Evolutionary conservation across 92 coral and sea anemone species (phyloP).

Genomic region (Heteractis magnifica): DNA sequence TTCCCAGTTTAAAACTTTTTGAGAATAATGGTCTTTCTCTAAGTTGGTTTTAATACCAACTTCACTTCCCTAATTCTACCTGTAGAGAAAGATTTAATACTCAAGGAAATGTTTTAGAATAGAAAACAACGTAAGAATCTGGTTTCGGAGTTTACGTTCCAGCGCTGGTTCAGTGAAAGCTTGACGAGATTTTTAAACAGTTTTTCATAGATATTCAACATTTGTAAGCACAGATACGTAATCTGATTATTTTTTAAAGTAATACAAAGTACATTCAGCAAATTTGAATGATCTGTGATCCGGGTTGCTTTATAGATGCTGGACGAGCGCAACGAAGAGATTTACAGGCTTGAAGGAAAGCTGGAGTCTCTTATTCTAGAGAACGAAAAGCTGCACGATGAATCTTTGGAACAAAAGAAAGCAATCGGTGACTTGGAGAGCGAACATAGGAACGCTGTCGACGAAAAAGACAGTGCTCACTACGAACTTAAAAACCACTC

Average conservation of each 20-base stretch:
- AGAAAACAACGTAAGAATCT: too few species aligned
- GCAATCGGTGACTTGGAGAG: conserved; percentile 73
- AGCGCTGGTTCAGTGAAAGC: too few species aligned
- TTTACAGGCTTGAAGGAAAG: conserved; percentile 38
- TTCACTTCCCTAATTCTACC: neutral
- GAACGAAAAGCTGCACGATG: conserved; percentile 57
- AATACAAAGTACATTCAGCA: too few species aligned
- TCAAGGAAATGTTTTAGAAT: too few species aligned
- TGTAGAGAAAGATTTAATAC: too few species aligned
- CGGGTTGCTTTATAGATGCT: conserved; percentile 9
- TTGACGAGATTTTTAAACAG: too few species aligned
- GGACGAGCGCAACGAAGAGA: conserved; percentile 51
- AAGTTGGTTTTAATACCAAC: neutral
- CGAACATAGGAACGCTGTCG: conserved; percentile 61
- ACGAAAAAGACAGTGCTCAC: conserved; percentile 66
- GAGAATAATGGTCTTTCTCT: neutral
- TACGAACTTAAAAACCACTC: conserved; percentile 51
- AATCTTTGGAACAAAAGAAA: conserved; percentile 40
- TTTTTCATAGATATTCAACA: too few species aligned
- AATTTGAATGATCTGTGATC: too few species aligned
- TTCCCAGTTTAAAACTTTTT: neutral
- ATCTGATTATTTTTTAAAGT: too few species aligned
- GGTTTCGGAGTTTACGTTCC: too few species aligned
- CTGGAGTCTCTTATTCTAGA: conserved; percentile 55
- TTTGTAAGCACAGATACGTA: too few species aligned